A percentile compares a stretch with the other conserved stretches of the same genome.
Evolutionary conservation across 2,113 vertebrate genomes (phyloP).

Genomic region (Microtus richardsoni): DNA sequence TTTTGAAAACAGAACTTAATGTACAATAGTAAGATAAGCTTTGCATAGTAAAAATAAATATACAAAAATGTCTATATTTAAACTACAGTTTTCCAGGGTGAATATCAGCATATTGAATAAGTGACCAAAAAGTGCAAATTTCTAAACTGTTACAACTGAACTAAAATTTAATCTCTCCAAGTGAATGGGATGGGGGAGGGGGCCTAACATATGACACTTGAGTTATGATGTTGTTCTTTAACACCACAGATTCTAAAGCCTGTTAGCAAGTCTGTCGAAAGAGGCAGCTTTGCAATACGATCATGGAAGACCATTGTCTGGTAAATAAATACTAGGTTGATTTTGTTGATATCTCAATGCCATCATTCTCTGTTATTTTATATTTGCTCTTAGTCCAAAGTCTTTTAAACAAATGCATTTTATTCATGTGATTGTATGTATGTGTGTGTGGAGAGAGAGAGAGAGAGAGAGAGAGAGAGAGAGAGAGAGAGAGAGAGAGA

Average conservation of each 20-base stretch:
- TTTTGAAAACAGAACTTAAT: not conserved
- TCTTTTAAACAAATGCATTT: not conserved
- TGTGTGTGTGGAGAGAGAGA: not conserved
- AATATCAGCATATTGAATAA: slow-evolving; percentile 62
- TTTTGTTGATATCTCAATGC: slow-evolving; percentile 54
- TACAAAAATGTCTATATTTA: slow-evolving; percentile 45
- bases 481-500: too few relatives aligned
- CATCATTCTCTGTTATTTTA: not conserved
- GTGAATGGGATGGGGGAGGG: not conserved
- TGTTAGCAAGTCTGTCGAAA: not conserved
- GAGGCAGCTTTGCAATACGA: not conserved
- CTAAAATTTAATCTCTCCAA: slow-evolving; percentile 56
- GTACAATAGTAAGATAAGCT: not conserved
- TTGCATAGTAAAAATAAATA: slow-evolving; percentile 48
- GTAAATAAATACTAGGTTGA: not conserved
- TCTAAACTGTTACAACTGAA: slow-evolving; percentile 64
- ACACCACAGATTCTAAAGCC: slow-evolving; percentile 2
- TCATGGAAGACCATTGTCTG: not conserved
- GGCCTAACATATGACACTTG: not conserved
- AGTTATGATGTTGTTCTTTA: slow-evolving; percentile 20
- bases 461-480: too few relatives aligned
- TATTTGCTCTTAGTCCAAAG: not conserved
- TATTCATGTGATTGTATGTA: not conserved
- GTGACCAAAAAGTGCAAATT: slow-evolving; percentile 55
- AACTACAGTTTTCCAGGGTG: slow-evolving; percentile 43